Percentiles rank a stretch among this genome's conserved stretches.
phyloP scores from a whole-genome alignment of 2,888 invertebrate genomes.

The Campoplex nolae region DNA sequence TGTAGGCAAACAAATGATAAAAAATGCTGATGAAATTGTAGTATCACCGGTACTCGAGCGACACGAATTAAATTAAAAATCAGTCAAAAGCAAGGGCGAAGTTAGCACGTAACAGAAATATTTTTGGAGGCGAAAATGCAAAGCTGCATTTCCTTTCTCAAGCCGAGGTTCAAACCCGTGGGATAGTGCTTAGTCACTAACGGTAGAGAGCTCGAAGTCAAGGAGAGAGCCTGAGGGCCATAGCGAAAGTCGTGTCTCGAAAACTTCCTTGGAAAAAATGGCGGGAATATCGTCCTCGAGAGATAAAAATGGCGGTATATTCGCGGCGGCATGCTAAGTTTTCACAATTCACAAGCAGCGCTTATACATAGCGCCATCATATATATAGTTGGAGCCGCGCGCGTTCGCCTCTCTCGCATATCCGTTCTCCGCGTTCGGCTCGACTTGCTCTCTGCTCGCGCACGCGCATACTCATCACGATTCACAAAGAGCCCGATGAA shows the following conservation, averaged over 20 bases:
- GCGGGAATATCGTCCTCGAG: constrained; percentile 37
- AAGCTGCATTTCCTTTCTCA: background rate
- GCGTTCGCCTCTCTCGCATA: constrained; percentile 31
- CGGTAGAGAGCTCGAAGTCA: background rate
- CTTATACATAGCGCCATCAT: constrained; percentile 30
- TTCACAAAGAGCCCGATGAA: constrained; percentile 56
- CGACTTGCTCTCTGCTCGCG: background rate
- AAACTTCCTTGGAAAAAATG: constrained; percentile 51
- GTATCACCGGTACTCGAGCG: background rate
- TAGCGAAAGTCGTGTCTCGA: constrained; percentile 32
- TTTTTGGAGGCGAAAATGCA: background rate
- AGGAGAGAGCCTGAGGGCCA: background rate
- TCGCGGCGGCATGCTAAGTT: background rate
- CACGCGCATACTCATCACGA: constrained; percentile 40
- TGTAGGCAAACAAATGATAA: background rate
- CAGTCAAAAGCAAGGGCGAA: background rate
- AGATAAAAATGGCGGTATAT: constrained; percentile 7
- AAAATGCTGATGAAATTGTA: background rate
- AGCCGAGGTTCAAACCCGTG: background rate
- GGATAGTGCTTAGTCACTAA: background rate
- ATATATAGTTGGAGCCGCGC: background rate
- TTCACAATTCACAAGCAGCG: constrained; percentile 9
- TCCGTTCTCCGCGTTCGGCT: constrained; percentile 9
- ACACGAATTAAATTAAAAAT: background rate
- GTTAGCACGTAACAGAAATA: background rate